Base-by-base conservation (phyloP, 2,888 invertebrate genomes). In the Penaeus monodon region DNA sequence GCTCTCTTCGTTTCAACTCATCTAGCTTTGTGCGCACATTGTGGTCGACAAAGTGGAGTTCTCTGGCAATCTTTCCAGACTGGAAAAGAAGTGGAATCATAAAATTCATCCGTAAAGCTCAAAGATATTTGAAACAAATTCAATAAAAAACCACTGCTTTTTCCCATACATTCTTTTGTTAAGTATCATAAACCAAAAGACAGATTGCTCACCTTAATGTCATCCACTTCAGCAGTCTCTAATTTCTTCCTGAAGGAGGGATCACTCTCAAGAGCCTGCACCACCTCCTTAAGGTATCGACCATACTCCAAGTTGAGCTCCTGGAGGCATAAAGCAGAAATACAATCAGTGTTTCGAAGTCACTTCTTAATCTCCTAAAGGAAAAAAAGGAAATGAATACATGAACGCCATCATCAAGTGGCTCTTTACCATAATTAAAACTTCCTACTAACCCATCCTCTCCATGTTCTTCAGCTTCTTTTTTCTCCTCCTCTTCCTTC, bases 41-140 rank as follows among this genome's bases (percentile, higher is more conserved):
- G 92, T 98, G 98, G 91, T 95, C 95, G 0, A 98, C 98, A 92
- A 96, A 96, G 91, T 98, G 96, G 86, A 99, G 93, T 92, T 98
- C 96, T 89, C 96, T 95, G 0, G 99, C 97, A 90, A 99, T 97
- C 92, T 96, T 96, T 0, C 98, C 98, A 90, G 95, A 95, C 97
- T 97, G 93, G 10, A 93, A 92, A 90, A 91, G 83, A 88, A 90
- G 24, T 84, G 22, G 85, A 27, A 89, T 38, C 24, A 1, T 14
- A 17, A 70, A 20, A 14, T 70, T 70, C 70, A 70, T 70, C 70
- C 14, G 17, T n/a, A 20, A 77, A 29, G 66, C 57, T 29, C 38
- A 22, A 78, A 78, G 24, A 33, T 24, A 57, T 57, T 12, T 24
- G 8, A 57, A 49, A 14, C 38, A 12, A 10, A 78, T 78, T 24